Evolutionary conservation across 1,140 invertebrate species (phyloP).

Genomic region (Calephelis virginiensis): DNA sequence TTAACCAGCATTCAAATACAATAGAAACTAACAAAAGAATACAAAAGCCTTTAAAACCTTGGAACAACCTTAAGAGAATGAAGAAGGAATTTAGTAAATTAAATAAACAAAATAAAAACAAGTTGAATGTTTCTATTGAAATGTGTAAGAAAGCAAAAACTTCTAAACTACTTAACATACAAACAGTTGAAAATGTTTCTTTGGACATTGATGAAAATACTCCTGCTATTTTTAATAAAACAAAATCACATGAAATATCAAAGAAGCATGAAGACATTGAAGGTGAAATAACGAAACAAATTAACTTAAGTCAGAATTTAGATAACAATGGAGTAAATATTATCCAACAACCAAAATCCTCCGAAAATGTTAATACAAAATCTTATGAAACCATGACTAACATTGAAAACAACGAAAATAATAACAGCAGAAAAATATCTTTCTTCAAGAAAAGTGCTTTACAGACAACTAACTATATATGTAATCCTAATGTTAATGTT

Average conservation of each 20-base stretch:
- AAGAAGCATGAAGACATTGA: not conserved
- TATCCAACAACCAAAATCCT: not conserved
- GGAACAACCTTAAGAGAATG: constrained; percentile 65
- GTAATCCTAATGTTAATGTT: constrained; percentile 25
- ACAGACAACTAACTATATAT: constrained; percentile 19
- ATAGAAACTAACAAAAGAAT: constrained; percentile 38
- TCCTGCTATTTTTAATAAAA: constrained; percentile 22
- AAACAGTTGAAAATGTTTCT: constrained; percentile 21
- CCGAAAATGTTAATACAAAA: not conserved
- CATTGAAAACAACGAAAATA: constrained; percentile 9
- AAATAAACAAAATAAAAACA: constrained; percentile 59
- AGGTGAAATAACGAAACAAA: not conserved
- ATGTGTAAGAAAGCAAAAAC: constrained; percentile 53
- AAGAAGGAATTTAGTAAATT: constrained; percentile 65
- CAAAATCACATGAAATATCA: constrained; percentile 3
- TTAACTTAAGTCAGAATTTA: too few species aligned
- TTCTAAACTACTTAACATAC: constrained; percentile 30
- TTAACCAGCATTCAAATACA: constrained; percentile 36
- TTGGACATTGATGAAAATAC: constrained; percentile 42
- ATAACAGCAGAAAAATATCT: constrained; percentile 29
- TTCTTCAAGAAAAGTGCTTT: constrained; percentile 51
- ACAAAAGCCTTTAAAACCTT: constrained; percentile 41
- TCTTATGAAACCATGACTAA: constrained; percentile 16
- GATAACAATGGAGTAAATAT: not conserved
- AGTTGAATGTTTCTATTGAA: constrained; percentile 69